Conservation (phyloP, 2,888 invertebrate species). For the Thysanoteuthis rhombus region DNA sequence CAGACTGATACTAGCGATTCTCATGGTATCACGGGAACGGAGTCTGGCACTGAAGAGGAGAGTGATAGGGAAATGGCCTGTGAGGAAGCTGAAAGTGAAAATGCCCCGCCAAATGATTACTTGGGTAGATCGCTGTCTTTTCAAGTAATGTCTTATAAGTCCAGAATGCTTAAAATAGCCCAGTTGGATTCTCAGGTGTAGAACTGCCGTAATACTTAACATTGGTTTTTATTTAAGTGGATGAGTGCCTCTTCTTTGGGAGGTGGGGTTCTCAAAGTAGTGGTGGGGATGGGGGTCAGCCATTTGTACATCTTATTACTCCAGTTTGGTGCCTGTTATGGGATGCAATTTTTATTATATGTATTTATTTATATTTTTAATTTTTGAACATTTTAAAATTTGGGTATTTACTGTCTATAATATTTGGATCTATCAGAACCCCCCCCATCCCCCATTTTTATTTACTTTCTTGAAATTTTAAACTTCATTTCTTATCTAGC, state of each 20-base stretch:
- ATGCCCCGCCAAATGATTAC: constrained; percentile 12
- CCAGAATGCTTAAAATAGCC: constrained; percentile 31
- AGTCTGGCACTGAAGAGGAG: background rate
- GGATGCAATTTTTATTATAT: background rate
- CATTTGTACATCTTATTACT: constrained; percentile 29
- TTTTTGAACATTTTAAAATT: background rate
- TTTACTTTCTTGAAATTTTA: no score
- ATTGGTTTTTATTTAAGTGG: constrained; percentile 20
- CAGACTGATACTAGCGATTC: background rate
- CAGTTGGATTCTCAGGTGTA: constrained; percentile 24
- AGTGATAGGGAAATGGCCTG: constrained; percentile 29
- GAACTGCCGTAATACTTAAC: background rate
- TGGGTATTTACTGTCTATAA: background rate
- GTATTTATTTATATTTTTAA: no score
- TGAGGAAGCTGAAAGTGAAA: constrained; percentile 12
- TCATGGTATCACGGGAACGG: background rate
- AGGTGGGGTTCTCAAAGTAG: constrained; percentile 25
- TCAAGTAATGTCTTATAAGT: constrained; percentile 16
- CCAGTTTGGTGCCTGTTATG: background rate
- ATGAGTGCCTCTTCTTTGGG: background rate
- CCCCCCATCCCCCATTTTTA: no score
- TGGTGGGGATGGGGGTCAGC: constrained; percentile 17
- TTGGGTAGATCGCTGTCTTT: constrained; percentile 21
- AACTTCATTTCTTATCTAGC: no score
- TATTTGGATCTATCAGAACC: background rate